These are phyloP conservation scores for Hoplias malabaricus DNA, from an alignment of 2,113 vertebrate species.

Conservation along the genomic window DNA sequence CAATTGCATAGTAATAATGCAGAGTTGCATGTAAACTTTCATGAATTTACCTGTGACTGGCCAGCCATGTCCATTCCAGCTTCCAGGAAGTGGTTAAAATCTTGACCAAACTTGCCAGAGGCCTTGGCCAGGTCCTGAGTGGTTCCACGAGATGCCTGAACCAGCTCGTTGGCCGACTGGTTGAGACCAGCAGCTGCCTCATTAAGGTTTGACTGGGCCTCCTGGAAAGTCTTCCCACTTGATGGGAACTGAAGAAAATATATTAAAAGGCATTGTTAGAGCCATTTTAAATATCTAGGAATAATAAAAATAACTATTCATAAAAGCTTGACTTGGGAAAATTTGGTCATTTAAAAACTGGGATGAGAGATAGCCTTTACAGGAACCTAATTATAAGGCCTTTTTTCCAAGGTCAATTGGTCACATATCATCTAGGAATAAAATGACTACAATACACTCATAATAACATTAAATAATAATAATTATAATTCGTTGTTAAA, in stretches of 20 bases:
- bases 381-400: too few species aligned
- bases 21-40: neutral
- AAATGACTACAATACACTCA: too few species aligned
- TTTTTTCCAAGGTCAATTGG: too few species aligned
- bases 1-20: neutral
- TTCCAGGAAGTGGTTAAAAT: constrained; percentile 92
- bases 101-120: constrained; percentile 91
- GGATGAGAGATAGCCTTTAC: too few species aligned
- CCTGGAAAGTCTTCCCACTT: constrained; percentile 92
- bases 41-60: constrained; percentile 80
- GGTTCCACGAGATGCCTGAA: constrained; percentile 90
- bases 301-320: neutral
- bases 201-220: constrained; percentile 89
- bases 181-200: constrained; percentile 88
- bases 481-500: neutral
- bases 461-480: neutral
- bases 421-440: neutral
- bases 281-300: neutral
- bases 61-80: constrained; percentile 97
- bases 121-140: constrained; percentile 89
- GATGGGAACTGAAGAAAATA: constrained; percentile 81
- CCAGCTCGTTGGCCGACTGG: constrained; percentile 94
- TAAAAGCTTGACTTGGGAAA: neutral
- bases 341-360: neutral
- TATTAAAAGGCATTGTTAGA: neutral